phyloP scores from a whole-genome alignment of 2,113 vertebrate species.

The Lagopus leucura region DNA sequence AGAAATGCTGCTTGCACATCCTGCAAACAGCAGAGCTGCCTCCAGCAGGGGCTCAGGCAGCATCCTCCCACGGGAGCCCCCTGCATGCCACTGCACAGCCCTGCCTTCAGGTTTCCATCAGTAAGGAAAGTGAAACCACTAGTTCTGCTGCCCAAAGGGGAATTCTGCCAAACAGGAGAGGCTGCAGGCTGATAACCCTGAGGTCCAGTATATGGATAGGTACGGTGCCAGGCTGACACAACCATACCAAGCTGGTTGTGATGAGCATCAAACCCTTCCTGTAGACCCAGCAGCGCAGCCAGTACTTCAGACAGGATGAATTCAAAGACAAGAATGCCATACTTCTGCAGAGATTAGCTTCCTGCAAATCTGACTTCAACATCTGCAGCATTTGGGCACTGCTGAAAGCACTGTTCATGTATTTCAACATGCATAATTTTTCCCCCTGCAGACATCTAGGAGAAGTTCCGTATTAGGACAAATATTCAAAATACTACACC shows the following conservation, averaged over 20 bases:
- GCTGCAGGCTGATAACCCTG: rapidly evolving
- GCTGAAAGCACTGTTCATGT: background rate
- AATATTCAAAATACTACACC: conserved; percentile 37
- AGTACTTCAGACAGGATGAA: background rate
- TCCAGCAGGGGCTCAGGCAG: rapidly evolving
- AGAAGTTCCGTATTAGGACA: conserved; percentile 13
- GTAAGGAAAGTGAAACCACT: background rate
- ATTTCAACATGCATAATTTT: background rate
- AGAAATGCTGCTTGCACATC: background rate
- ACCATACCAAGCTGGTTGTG: rapidly evolving
- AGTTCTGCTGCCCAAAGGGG: background rate
- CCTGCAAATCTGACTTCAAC: conserved; percentile 7
- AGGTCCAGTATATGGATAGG: rapidly evolving
- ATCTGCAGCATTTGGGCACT: background rate
- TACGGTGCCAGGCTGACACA: background rate
- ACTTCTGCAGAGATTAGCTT: background rate
- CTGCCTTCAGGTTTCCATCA: background rate
- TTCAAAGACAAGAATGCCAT: background rate
- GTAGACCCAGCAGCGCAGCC: background rate
- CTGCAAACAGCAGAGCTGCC: background rate
- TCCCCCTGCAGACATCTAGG: background rate
- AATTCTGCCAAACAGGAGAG: background rate
- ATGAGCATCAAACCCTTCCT: background rate
- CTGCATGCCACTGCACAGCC: background rate
- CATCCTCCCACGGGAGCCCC: background rate